These are phyloP conservation scores for Coptodon bakossiorum DNA, from an alignment of 2,113 vertebrate genomes.

Conservation along the genomic window DNA sequence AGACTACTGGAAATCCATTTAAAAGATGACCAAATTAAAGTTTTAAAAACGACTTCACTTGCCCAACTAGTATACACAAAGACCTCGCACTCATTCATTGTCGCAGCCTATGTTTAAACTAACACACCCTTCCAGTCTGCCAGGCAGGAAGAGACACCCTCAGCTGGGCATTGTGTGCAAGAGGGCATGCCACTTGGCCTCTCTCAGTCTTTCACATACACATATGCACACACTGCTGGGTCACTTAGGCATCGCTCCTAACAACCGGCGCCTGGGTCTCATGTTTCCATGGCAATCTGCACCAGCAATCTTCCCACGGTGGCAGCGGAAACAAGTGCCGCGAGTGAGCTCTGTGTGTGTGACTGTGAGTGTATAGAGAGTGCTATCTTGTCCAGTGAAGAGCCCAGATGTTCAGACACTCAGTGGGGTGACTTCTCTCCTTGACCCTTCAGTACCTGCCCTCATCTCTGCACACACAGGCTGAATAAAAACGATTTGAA, in stretches of 20 bases:
- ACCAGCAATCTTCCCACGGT: conserved; percentile 71
- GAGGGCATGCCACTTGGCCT: conserved; percentile 59
- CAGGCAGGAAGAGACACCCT: conserved; percentile 64
- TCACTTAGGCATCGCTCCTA: conserved; percentile 45
- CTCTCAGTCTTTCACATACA: conserved; percentile 41
- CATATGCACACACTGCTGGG: conserved; percentile 48
- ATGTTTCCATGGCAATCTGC: conserved; percentile 65
- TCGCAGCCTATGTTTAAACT: conserved; percentile 43
- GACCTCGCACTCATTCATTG: conserved; percentile 29
- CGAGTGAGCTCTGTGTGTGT: neutral
- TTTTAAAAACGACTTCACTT: neutral
- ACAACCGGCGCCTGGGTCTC: conserved; percentile 61
- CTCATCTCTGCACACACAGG: neutral
- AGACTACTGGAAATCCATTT: neutral
- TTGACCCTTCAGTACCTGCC: conserved; percentile 52
- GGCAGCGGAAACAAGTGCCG: conserved; percentile 45
- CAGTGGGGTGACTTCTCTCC: conserved; percentile 55
- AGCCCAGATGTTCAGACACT: conserved; percentile 70
- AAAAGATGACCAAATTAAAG: neutral
- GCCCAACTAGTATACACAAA: neutral
- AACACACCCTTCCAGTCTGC: conserved; percentile 65
- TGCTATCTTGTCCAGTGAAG: conserved; percentile 57
- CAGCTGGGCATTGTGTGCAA: conserved; percentile 64
- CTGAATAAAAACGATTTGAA: neutral
- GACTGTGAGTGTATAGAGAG: neutral